Conservation (phyloP, 1,140 invertebrate genomes). For the Diuraphis noxia region DNA sequence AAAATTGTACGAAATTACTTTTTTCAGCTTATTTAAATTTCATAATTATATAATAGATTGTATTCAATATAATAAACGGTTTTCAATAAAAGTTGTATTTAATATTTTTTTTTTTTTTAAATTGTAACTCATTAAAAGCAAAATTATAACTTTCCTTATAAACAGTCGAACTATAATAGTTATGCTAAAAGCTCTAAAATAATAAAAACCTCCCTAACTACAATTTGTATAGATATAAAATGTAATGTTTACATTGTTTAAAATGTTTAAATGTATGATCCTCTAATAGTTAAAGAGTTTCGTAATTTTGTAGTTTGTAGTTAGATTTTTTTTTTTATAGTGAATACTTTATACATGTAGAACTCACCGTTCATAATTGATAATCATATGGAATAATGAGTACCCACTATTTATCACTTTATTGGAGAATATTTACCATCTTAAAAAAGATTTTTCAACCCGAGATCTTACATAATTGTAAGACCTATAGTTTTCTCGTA, state of each 20-base stretch:
- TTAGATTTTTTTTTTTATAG: neutral
- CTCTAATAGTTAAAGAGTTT: neutral
- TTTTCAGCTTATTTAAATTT: neutral
- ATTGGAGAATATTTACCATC: neutral
- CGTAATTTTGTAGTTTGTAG: neutral
- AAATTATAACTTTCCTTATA: neutral
- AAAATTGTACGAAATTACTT: neutral
- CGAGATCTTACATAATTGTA: neutral
- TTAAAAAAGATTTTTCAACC: neutral
- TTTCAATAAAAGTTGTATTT: neutral
- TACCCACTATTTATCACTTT: too few species aligned
- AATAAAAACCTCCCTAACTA: too few species aligned
- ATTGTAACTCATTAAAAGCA: neutral
- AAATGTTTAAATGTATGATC: neutral
- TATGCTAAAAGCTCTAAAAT: too few species aligned
- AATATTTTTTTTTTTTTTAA: neutral
- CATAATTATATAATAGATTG: neutral
- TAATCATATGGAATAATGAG: neutral
- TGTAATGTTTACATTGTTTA: neutral
- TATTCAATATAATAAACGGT: neutral
- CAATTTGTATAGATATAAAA: neutral
- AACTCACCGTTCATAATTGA: neutral
- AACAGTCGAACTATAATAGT: too few species aligned
- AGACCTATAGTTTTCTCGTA: neutral
- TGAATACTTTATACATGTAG: neutral